phyloP scores from a whole-genome alignment of 2,888 invertebrate species.

The Liopterus haemorrhoidalis region DNA sequence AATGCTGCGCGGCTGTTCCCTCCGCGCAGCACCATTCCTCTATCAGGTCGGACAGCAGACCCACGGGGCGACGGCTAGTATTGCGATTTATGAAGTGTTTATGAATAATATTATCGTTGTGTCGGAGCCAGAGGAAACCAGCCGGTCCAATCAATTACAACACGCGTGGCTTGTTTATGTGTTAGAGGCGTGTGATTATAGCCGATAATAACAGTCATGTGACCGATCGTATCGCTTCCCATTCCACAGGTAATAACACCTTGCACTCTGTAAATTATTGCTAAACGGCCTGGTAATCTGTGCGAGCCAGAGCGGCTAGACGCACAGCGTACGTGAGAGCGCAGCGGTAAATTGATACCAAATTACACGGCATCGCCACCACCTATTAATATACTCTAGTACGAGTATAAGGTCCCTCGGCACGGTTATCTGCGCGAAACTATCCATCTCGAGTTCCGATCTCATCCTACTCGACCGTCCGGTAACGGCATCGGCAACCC shows the following conservation, averaged over 20 bases:
- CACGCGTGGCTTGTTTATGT: conserved; percentile 10
- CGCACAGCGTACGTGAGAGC: conserved; percentile 3
- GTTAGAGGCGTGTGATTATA: conserved; percentile 22
- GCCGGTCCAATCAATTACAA: conserved; percentile 23
- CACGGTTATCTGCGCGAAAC: conserved; percentile 4
- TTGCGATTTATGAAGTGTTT: conserved; percentile 25
- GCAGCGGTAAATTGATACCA: conserved; percentile 7
- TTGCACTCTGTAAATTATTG: conserved; percentile 24
- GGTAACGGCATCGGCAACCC: not conserved
- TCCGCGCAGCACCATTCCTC: too few species aligned
- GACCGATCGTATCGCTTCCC: conserved; percentile 20
- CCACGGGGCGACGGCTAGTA: too few species aligned
- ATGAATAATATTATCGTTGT: conserved; percentile 25
- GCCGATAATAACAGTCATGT: conserved; percentile 14
- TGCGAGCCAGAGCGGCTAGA: not conserved
- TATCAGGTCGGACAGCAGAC: too few species aligned
- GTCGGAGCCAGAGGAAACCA: not conserved
- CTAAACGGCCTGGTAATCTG: conserved; percentile 23
- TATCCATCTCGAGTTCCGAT: not conserved
- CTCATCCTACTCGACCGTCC: not conserved
- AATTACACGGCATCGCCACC: conserved; percentile 4
- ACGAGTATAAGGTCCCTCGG: not conserved
- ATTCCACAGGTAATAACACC: conserved; percentile 23
- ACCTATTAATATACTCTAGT: not conserved
- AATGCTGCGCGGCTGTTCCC: too few species aligned